phyloP scores from a whole-genome alignment of 2,888 invertebrate genomes.

The Ametastegia equiseti region DNA sequence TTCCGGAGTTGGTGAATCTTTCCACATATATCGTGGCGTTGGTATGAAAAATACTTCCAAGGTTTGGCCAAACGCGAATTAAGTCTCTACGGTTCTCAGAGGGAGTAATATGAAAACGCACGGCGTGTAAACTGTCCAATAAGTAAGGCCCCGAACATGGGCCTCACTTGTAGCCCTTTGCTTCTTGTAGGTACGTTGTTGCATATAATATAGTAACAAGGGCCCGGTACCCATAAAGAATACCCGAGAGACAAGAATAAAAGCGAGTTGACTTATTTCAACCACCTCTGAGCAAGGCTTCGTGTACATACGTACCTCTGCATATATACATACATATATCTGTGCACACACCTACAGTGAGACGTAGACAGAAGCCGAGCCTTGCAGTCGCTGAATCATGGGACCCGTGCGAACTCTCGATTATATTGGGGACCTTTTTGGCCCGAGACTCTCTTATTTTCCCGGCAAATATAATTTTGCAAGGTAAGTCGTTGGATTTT shows the following conservation, averaged over 20 bases:
- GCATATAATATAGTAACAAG: slow-evolving; percentile 58
- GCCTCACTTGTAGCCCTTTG: slow-evolving; percentile 63
- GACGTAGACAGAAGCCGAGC: slow-evolving; percentile 30
- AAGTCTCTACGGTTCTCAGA: slow-evolving; percentile 26
- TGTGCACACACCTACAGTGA: slow-evolving; percentile 5
- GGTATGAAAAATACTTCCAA: not conserved
- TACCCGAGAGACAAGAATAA: slow-evolving; percentile 71
- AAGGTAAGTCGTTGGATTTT: slow-evolving; percentile 15
- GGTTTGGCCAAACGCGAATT: slow-evolving; percentile 24
- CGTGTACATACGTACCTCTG: slow-evolving; percentile 20
- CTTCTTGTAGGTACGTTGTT: slow-evolving; percentile 62
- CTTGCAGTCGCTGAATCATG: slow-evolving; percentile 65
- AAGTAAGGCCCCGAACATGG: slow-evolving; percentile 71
- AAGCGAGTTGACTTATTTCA: slow-evolving; percentile 72
- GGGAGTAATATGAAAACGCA: slow-evolving; percentile 58
- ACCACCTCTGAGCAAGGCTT: slow-evolving; percentile 57
- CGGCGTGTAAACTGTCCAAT: slow-evolving; percentile 74
- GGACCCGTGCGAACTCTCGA: slow-evolving; percentile 53
- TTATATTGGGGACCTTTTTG: slow-evolving; percentile 70
- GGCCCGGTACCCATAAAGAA: slow-evolving; percentile 68
- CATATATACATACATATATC: not conserved
- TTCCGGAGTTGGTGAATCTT: not conserved
- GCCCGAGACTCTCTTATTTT: slow-evolving; percentile 55
- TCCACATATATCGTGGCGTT: not conserved
- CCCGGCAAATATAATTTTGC: slow-evolving; percentile 19